These are phyloP conservation scores for Abramis brama DNA, from an alignment of 2,113 vertebrate species.

Conservation along the genomic window DNA sequence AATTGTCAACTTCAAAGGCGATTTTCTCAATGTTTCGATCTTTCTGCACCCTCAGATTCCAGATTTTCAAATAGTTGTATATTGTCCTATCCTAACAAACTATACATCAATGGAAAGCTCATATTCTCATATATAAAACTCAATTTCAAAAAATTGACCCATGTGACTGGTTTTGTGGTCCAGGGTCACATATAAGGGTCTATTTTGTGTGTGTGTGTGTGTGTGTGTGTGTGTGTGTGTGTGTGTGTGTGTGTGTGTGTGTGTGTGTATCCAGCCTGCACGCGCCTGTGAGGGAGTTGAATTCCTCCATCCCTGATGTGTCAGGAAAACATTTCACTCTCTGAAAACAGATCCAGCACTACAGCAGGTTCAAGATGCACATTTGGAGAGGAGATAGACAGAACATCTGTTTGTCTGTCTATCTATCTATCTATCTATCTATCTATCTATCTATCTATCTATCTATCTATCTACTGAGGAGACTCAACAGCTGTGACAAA, in stretches of 20 bases:
- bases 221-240: neutral
- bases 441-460: no score
- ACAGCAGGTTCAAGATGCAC: slow-evolving; percentile 47
- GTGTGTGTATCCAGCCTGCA: slow-evolving; percentile 26
- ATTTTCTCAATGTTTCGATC: no score
- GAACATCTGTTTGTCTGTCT: neutral
- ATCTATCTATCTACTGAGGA: neutral
- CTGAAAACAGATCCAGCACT: slow-evolving; percentile 42
- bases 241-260: slow-evolving; percentile 33
- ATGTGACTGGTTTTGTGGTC: no score
- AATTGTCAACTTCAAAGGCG: no score
- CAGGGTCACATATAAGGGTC: neutral
- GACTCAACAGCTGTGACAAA: neutral
- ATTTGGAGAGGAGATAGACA: slow-evolving; percentile 45
- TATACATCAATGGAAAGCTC: no score
- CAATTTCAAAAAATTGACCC: no score
- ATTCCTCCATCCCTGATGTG: slow-evolving; percentile 19
- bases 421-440: no score
- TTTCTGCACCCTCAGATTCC: no score
- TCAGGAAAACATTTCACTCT: slow-evolving; percentile 53
- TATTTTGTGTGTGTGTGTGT: neutral
- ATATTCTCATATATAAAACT: no score
- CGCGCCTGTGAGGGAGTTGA: neutral
- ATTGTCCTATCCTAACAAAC: no score
- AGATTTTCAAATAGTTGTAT: no score